Evolutionary conservation across 2,797 vertebrate genomes (phyloP), one percentile per base, ranked within the genome.

Genomic region (Notolepis coatsorum): DNA sequence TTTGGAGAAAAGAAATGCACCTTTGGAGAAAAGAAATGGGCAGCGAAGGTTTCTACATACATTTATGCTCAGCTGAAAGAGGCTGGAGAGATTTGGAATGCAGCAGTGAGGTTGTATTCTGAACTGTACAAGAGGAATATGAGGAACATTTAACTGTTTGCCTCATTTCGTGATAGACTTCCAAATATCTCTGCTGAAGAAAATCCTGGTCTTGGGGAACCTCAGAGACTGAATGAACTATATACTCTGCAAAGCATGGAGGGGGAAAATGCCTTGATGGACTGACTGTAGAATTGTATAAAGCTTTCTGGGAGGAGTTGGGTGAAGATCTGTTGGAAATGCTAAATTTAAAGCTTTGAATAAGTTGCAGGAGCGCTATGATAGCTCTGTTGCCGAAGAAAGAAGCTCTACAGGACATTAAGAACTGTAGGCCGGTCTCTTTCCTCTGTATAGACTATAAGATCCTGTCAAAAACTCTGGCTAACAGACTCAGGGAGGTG

Each of bases 11-110:
- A n/a, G n/a, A n/a, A n/a, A n/a, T n/a, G n/a, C n/a, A n/a, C n/a
- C n/a, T 12, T 18, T 67, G 24, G 46, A 59, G 23, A 43, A 25
- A 7, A 63, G 57, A n/a, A 12, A 21, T 2, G 59, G 46, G 3
- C 55, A 55, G 17, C 45, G 12, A 0, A 61, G 41, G 20, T 0
- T 27, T 3, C 60, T 60, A 13, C 31, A 56, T 3, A 48, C 51
- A n/a, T n/a, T n/a, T 3, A 2, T 70, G 12, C 27, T 67, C 0
- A 68, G 4, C 43, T 72, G 2, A 47, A 1, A 2, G 64, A 72
- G 5, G 30, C 57, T 0, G 17, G 46, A 3, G 18, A 59, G 52
- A 57, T 73, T 0, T 15, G 21, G 9, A 25, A 3, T 8, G 1
- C 12, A 17, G 38, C 53, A 7, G 24, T 50, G 2, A 39, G 38